A percentile compares a stretch with the other conserved stretches of the same genome.
phyloP scores from a whole-genome alignment of 2,113 vertebrate genomes.

The Castor canadensis region DNA sequence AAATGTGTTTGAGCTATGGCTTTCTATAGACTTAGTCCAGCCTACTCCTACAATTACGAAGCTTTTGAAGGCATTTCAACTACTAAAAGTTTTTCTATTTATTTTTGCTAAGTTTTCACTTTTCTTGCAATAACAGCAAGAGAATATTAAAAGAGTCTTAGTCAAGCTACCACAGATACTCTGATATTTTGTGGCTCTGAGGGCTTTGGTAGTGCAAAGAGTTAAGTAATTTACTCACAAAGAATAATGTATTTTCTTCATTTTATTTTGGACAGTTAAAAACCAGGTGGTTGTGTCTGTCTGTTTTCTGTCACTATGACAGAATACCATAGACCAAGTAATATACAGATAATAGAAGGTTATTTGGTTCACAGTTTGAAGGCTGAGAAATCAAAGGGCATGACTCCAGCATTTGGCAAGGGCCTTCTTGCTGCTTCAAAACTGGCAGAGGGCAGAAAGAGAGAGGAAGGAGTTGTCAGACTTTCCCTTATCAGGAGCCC shows the following conservation, averaged over 20 bases:
- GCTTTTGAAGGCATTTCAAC: not conserved
- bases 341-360: not conserved
- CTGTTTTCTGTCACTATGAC: not conserved
- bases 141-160: not conserved
- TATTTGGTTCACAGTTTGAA: not conserved
- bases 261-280: not conserved
- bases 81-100: not conserved
- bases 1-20: not conserved
- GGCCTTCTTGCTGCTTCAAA: not conserved
- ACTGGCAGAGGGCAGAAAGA: not conserved
- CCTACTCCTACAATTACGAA: not conserved
- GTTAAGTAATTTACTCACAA: not conserved
- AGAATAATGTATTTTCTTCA: not conserved
- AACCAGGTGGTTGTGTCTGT: not conserved
- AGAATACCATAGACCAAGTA: not conserved
- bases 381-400: not conserved
- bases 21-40: not conserved
- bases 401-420: not conserved
- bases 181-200: not conserved
- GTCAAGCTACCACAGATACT: not conserved
- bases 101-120: not conserved
- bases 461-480: not conserved
- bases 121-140: not conserved
- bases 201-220: not conserved
- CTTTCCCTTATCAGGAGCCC: too few species aligned